Conservation (phyloP, 2,888 invertebrate genomes). For the Neoitamus cyanurus region DNA sequence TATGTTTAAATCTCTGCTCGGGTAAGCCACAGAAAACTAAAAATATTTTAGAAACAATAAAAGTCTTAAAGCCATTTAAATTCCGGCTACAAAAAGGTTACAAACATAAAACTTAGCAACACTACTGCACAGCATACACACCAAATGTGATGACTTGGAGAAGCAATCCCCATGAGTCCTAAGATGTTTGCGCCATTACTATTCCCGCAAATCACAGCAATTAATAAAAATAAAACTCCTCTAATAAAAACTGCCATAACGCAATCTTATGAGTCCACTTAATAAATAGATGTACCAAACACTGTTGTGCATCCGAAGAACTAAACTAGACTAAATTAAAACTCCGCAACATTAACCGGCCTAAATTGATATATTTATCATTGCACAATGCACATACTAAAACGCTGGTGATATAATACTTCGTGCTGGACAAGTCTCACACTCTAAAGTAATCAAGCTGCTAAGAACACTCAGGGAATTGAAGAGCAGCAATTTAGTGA, state of each 20-base stretch:
- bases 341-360: not conserved
- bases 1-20: no score
- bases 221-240: not conserved
- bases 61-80: no score
- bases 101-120: not conserved
- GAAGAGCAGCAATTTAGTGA: not conserved
- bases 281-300: not conserved
- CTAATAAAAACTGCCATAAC: not conserved
- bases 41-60: no score
- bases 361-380: not conserved
- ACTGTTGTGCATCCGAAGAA: not conserved
- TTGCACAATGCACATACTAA: not conserved
- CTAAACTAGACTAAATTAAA: not conserved
- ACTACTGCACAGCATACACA: not conserved
- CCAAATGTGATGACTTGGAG: constrained; percentile 47
- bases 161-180: constrained; percentile 14
- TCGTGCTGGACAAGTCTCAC: no score
- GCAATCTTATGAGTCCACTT: not conserved
- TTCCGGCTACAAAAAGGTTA: no score
- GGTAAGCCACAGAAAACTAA: no score
- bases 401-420: not conserved
- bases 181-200: constrained; percentile 42
- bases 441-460: no score
- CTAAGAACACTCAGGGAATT: not conserved
- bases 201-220: not conserved